Base-by-base conservation (phyloP, 2,888 invertebrate species). In the Andricus quercusramuli region DNA sequence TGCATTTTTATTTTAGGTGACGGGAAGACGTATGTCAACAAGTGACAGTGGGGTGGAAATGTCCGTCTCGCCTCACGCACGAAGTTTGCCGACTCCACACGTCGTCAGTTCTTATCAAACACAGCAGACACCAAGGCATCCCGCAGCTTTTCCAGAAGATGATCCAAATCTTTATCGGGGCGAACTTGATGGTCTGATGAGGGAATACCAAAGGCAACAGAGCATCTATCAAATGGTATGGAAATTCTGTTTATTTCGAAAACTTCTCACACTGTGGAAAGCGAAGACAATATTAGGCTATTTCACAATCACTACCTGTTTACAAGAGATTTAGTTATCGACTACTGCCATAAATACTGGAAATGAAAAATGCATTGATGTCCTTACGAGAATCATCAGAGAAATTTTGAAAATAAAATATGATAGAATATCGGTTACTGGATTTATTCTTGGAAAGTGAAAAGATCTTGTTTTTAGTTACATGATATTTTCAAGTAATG, bases 131-230 rank as follows among this genome's bases (percentile, higher is more conserved):
- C 91, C 91, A 77, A 89, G 92, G 83, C 92, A 93, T 83, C 92
- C 92, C 79, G 90, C 89, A 78, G 90, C 93, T 83, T 95, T 94
- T 90, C 94, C 95, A 79, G 95, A 95, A 86, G 95, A 95, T 88
- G 96, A 96, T 93, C 95, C 95, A 17, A 93, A 94, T 84, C 94
- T 94, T 88, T 96, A 95, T 91, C 93, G 94, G 93, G 96, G 96
- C 82, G 97, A 97, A 93, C 93, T 97, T 87, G 97, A 97, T 91
- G 96, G 96, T 67, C 93, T 97, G 86, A 96, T 97, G 94, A 94
- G 96, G 86, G 95, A 96, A 87, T 92, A 91, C 85, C 92, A 90
- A 87, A 87, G 88, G 80, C 91, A 91, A 84, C 89, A 91, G 76
- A 89, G 88, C 83, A 86, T 90, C 78, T 92, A 92, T 86, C 90